Percentiles rank a stretch among this genome's conserved stretches.
Conservation (phyloP, 1,140 invertebrate species). For the Lepidurus packardi region DNA sequence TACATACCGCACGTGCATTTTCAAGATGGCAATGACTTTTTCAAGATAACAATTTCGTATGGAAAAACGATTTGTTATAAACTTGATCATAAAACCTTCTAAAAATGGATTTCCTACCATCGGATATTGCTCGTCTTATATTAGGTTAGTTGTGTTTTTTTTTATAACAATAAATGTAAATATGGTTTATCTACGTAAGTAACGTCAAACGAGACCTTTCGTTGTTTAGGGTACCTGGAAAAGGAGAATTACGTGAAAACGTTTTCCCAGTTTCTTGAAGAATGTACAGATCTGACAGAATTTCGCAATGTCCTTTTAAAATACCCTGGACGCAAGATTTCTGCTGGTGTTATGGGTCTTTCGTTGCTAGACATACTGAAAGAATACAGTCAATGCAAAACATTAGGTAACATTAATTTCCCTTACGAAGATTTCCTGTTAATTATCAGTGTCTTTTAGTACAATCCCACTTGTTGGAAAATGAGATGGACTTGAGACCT, state of each 20-base stretch:
- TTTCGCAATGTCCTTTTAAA: background rate
- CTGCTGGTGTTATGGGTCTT: background rate
- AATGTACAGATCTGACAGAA: background rate
- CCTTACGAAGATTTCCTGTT: background rate
- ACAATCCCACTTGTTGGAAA: background rate
- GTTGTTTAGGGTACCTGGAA: background rate
- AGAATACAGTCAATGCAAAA: constrained; percentile 4
- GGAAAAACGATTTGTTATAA: background rate
- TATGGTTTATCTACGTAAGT: background rate
- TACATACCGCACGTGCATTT: too few species aligned
- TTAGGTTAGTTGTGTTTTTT: background rate
- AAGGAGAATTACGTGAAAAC: background rate
- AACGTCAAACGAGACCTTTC: background rate
- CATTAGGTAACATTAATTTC: background rate
- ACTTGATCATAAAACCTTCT: background rate
- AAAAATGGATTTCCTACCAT: constrained; percentile 7
- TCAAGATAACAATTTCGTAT: background rate
- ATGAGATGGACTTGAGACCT: background rate
- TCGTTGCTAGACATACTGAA: background rate
- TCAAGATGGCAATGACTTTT: too few species aligned
- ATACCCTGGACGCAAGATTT: background rate
- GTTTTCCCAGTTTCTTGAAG: background rate
- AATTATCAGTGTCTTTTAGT: background rate
- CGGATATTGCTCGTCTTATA: background rate
- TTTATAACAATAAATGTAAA: background rate